phyloP scores from a whole-genome alignment of 2,113 vertebrate genomes.

The Anhinga rufa region DNA sequence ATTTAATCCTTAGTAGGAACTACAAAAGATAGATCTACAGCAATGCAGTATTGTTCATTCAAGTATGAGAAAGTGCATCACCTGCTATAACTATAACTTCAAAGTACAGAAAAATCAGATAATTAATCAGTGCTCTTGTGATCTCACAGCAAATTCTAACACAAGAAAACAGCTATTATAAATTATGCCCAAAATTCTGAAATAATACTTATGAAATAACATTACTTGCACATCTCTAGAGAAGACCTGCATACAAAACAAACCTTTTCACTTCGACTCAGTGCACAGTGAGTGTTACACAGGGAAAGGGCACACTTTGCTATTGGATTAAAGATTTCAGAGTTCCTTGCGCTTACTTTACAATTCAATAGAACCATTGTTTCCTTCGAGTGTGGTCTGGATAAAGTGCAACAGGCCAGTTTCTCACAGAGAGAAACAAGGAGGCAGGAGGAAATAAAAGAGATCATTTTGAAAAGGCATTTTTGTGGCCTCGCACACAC shows the following conservation, averaged over 20 bases:
- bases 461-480: not conserved
- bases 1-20: not conserved
- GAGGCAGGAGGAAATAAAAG: not conserved
- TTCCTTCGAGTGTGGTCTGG: not conserved
- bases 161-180: not conserved
- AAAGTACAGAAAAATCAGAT: not conserved
- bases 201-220: not conserved
- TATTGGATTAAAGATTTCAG: not conserved
- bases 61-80: not conserved
- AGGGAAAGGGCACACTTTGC: not conserved
- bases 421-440: not conserved
- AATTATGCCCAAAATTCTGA: not conserved
- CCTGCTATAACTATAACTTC: not conserved
- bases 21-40: not conserved
- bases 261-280: not conserved
- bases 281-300: not conserved
- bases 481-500: not conserved
- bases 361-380: constrained; percentile 12
- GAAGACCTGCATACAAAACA: not conserved
- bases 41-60: not conserved
- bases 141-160: not conserved
- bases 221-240: not conserved
- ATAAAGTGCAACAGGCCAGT: not conserved
- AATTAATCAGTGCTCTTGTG: not conserved
- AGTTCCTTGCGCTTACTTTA: not conserved